These are phyloP conservation scores for Willisornis vidua DNA, from an alignment of 2,113 vertebrate species.

Conservation along the genomic window DNA sequence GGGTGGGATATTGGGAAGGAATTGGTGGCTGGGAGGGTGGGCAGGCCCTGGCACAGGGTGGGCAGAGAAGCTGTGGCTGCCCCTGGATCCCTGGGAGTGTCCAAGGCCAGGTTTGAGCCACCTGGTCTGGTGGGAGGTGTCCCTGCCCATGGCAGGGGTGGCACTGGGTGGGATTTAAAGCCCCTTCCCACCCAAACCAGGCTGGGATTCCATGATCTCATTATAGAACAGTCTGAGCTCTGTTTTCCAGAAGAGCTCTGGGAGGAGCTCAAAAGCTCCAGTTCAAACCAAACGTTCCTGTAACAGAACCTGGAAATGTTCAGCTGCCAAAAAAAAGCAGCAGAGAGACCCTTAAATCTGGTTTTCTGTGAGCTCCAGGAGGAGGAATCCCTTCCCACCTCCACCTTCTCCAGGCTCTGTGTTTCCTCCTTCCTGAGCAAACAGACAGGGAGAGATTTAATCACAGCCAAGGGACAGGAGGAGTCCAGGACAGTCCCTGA, in stretches of 20 bases:
- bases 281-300: accelerated
- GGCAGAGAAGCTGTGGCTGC: too few relatives aligned
- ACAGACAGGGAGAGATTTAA: too few relatives aligned
- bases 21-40: too few relatives aligned
- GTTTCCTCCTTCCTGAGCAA: too few relatives aligned
- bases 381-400: not conserved
- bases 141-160: not conserved
- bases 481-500: not conserved
- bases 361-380: not conserved
- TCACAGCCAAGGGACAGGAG: too few relatives aligned
- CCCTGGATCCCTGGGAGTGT: too few relatives aligned
- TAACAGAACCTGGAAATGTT: not conserved
- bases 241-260: not conserved
- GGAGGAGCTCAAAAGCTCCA: not conserved
- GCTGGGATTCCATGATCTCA: not conserved
- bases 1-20: too few relatives aligned
- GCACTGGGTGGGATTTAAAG: not conserved
- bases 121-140: too few relatives aligned
- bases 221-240: not conserved
- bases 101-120: too few relatives aligned
- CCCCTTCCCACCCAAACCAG: not conserved
- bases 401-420: too few relatives aligned
- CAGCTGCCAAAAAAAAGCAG: not conserved
- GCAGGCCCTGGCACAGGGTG: too few relatives aligned
- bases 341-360: not conserved